These are phyloP conservation scores for Zenarchopterus dispar DNA, from an alignment of 2,797 vertebrate genomes.

Conservation along the genomic window DNA sequence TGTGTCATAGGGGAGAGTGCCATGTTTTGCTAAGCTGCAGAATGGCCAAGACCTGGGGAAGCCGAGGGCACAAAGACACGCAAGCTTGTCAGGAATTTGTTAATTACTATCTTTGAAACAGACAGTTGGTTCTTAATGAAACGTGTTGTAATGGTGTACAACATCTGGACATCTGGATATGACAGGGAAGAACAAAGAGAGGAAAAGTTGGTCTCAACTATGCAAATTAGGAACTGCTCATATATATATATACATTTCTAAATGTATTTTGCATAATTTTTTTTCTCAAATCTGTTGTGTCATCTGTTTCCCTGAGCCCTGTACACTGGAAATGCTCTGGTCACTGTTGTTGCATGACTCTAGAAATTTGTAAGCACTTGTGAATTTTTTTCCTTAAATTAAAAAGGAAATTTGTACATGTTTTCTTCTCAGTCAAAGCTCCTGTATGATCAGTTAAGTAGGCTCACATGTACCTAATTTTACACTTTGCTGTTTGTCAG, in stretches of 20 bases:
- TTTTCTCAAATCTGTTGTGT: neutral
- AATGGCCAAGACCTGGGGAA: constrained; percentile 52
- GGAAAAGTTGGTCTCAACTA: neutral
- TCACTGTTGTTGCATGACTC: neutral
- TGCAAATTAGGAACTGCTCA: neutral
- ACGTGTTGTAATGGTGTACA: constrained; percentile 31
- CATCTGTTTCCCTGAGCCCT: neutral
- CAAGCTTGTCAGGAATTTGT: constrained; percentile 36
- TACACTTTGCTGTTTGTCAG: neutral
- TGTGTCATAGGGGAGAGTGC: constrained; percentile 68
- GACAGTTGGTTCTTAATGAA: constrained; percentile 52
- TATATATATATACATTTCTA: too few species aligned
- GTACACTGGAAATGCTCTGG: neutral
- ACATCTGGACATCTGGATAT: constrained; percentile 52
- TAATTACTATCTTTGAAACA: constrained; percentile 60
- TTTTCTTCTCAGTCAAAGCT: too few species aligned
- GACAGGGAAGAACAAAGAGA: neutral
- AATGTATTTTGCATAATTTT: neutral
- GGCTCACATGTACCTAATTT: too few species aligned
- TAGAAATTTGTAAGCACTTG: neutral
- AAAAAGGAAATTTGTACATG: too few species aligned
- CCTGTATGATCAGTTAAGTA: too few species aligned
- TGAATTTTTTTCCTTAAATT: neutral
- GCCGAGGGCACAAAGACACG: constrained; percentile 48
- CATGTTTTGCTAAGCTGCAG: constrained; percentile 66